A percentile compares a stretch with the other conserved stretches of the same genome.
Evolutionary conservation across 2,113 vertebrate species (phyloP).

Genomic region (Rana temporaria): DNA sequence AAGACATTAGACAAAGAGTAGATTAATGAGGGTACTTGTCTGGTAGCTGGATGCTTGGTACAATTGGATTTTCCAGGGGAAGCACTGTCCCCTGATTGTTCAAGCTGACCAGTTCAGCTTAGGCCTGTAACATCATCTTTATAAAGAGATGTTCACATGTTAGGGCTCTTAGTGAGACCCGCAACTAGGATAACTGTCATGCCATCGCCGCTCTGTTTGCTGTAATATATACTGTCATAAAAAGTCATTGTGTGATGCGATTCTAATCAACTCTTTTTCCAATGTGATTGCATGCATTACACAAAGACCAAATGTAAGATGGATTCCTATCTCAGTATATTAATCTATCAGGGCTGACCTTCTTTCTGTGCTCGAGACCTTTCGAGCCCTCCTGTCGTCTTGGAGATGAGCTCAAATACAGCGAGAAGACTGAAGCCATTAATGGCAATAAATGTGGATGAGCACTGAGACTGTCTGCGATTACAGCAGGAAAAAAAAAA

Average conservation of each 20-base stretch:
- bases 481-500: constrained; percentile 53
- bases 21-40: no score
- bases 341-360: constrained; percentile 56
- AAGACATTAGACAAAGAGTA: no score
- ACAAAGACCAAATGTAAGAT: constrained; percentile 23
- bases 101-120: not conserved
- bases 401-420: constrained; percentile 20
- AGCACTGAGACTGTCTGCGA: constrained; percentile 51
- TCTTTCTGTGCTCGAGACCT: constrained; percentile 51
- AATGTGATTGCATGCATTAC: not conserved
- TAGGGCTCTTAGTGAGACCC: constrained; percentile 3
- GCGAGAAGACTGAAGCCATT: constrained; percentile 43
- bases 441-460: constrained; percentile 53
- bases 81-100: no score
- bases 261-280: constrained; percentile 32
- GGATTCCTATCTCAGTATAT: constrained; percentile 34
- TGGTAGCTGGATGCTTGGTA: no score
- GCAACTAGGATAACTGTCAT: constrained; percentile 10
- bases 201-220: not conserved
- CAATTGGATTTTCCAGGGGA: no score
- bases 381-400: constrained; percentile 30
- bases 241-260: constrained; percentile 32
- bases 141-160: not conserved
- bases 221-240: constrained; percentile 35
- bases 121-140: not conserved